Conservation (phyloP, 2,888 invertebrate genomes). For the Hydrotaea cyrtoneurina region DNA sequence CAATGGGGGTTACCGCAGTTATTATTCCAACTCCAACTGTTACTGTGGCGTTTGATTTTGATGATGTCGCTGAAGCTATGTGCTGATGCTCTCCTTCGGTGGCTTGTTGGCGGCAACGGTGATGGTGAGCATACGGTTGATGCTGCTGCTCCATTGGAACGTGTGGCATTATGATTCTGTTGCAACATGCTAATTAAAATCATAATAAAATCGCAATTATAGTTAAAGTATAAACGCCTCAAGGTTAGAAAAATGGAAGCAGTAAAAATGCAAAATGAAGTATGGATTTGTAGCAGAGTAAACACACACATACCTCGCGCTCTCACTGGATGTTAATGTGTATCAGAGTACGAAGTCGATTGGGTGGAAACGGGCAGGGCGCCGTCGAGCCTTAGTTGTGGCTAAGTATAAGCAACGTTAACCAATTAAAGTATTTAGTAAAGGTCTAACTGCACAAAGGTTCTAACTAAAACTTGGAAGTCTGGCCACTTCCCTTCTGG, state of each 20-base stretch:
- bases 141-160: slow-evolving; percentile 7
- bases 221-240: slow-evolving; percentile 66
- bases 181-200: slow-evolving; percentile 67
- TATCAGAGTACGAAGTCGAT: no score
- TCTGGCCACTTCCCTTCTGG: no score
- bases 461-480: no score
- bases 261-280: slow-evolving; percentile 51
- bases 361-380: no score
- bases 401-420: no score
- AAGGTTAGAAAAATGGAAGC: slow-evolving; percentile 62
- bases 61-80: background rate
- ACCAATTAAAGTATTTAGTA: no score
- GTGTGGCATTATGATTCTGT: slow-evolving; percentile 60
- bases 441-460: no score
- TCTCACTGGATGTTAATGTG: background rate
- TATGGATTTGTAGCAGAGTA: slow-evolving; percentile 3
- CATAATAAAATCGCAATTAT: slow-evolving; percentile 68
- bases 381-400: no score
- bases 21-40: background rate
- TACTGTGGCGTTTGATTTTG: background rate
- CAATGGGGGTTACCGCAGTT: background rate
- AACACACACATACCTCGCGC: background rate
- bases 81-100: background rate
- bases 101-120: background rate
- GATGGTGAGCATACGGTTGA: background rate